Evolutionary conservation across 2,113 vertebrate genomes (phyloP).

Genomic region (Hassar affinis): DNA sequence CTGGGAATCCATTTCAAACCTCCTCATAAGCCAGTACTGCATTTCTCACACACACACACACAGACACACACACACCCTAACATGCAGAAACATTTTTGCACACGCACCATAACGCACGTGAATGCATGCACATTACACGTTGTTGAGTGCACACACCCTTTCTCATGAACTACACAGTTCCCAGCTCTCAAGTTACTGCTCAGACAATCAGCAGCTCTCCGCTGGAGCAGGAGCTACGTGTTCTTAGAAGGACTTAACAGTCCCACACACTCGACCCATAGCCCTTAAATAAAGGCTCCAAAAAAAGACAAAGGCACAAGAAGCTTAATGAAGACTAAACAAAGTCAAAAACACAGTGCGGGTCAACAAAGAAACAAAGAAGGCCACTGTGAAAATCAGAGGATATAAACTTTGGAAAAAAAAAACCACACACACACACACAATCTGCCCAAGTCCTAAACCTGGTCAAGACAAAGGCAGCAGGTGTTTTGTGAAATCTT

Average conservation of each 20-base stretch:
- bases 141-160: slow-evolving; percentile 53
- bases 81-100: slow-evolving; percentile 22
- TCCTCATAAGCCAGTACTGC: slow-evolving; percentile 40
- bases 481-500: slow-evolving; percentile 36
- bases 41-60: slow-evolving; percentile 15
- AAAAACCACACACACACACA: not conserved
- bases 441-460: not conserved
- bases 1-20: slow-evolving; percentile 56
- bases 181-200: slow-evolving; percentile 51
- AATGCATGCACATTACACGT: slow-evolving; percentile 22
- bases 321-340: slow-evolving; percentile 25
- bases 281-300: slow-evolving; percentile 12
- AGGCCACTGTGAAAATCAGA: slow-evolving; percentile 17
- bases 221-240: slow-evolving; percentile 40
- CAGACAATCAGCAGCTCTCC: slow-evolving; percentile 50
- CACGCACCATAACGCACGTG: slow-evolving; percentile 24
- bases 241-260: slow-evolving; percentile 34
- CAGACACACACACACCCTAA: not conserved
- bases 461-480: slow-evolving; percentile 9
- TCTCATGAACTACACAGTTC: slow-evolving; percentile 52
- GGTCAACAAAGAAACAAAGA: slow-evolving; percentile 8
- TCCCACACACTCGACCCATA: slow-evolving; percentile 11
- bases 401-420: slow-evolving; percentile 1
- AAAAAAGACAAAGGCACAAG: slow-evolving; percentile 24
- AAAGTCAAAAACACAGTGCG: slow-evolving; percentile 6